A percentile compares a stretch with the other conserved stretches of the same genome.
Evolutionary conservation across 1,140 invertebrate species (phyloP).

Genomic region (Diorhabda carinulata): DNA sequence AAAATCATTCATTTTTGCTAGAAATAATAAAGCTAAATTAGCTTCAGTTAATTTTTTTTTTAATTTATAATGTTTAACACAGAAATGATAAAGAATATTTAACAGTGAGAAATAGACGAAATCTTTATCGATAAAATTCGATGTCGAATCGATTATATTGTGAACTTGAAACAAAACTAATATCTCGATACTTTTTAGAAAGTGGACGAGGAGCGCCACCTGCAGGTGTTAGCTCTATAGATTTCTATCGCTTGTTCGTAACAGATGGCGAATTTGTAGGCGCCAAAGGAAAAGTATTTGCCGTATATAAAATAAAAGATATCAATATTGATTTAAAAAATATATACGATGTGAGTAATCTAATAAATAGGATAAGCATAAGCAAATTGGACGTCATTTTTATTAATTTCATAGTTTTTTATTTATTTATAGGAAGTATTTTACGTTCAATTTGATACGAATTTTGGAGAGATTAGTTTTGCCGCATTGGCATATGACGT

Average conservation of each 20-base stretch:
- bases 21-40: too few relatives aligned
- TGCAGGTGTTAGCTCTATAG: background rate
- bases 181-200: constrained; percentile 41
- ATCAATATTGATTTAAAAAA: constrained; percentile 52
- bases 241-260: constrained; percentile 44
- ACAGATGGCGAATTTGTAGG: constrained; percentile 50
- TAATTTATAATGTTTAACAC: too few relatives aligned
- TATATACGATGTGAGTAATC: constrained; percentile 51
- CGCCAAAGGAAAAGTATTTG: constrained; percentile 53
- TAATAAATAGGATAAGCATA: too few relatives aligned
- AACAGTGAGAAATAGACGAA: too few relatives aligned
- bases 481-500: constrained; percentile 50
- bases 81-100: too few relatives aligned
- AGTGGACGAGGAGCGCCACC: constrained; percentile 52
- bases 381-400: background rate
- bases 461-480: constrained; percentile 45
- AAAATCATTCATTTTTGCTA: too few relatives aligned
- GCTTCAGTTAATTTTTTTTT: too few relatives aligned
- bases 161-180: too few relatives aligned
- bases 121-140: too few relatives aligned
- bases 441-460: constrained; percentile 48
- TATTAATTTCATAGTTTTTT: background rate
- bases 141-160: too few relatives aligned
- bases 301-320: constrained; percentile 52
- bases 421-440: constrained; percentile 38